Evolutionary conservation across 2,113 vertebrate genomes (phyloP).

Genomic region (Canis aureus): DNA sequence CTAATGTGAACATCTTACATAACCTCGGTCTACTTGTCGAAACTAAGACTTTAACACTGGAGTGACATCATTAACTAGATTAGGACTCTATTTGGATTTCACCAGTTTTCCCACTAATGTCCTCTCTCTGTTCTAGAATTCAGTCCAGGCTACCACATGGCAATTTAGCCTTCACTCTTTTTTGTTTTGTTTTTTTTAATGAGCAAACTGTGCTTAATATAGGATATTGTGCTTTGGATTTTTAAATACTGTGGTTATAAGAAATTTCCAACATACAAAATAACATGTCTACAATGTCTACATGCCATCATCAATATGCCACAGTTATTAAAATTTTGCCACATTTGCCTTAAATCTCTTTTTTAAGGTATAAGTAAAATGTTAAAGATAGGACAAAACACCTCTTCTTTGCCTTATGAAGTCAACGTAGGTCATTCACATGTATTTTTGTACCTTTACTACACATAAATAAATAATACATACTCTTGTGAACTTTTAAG

Average conservation of each 20-base stretch:
- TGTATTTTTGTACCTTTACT: neutral
- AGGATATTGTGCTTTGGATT: neutral
- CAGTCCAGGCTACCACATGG: neutral
- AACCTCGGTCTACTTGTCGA: neutral
- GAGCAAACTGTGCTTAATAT: neutral
- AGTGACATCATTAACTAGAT: neutral
- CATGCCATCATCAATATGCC: neutral
- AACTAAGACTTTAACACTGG: neutral
- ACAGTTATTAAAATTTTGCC: neutral
- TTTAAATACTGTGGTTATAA: neutral
- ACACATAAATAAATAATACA: neutral
- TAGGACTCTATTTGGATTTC: neutral
- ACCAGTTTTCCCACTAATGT: neutral
- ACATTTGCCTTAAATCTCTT: neutral
- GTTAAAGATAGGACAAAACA: neutral
- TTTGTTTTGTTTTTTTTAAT: neutral
- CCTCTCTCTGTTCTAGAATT: neutral
- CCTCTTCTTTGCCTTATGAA: neutral
- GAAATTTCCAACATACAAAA: neutral
- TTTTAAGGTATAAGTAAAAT: neutral
- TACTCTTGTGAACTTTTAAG: neutral
- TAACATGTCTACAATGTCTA: neutral
- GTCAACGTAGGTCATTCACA: neutral
- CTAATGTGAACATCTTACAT: neutral
- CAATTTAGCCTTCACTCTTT: neutral